Conservation (phyloP, 2,113 vertebrate genomes). For the Eidolon helvum region DNA sequence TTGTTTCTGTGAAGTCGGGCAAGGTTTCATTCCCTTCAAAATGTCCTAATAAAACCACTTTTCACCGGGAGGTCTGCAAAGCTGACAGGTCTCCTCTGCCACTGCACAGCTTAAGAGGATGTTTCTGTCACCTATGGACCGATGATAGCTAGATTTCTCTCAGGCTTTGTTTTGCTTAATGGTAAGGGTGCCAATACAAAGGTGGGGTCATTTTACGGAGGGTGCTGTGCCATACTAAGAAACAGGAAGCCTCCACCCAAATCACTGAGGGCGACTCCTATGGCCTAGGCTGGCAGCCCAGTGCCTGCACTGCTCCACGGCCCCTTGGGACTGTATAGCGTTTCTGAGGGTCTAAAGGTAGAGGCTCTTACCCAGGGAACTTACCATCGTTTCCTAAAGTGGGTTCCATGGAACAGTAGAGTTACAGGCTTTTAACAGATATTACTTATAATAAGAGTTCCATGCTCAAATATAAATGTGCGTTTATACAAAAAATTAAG, state of each 20-base stretch:
- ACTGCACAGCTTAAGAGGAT: too few relatives aligned
- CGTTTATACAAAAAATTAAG: neutral
- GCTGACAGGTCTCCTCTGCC: neutral
- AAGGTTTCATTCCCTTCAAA: neutral
- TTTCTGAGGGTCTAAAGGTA: neutral
- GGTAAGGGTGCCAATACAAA: neutral
- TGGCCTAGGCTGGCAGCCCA: too few relatives aligned
- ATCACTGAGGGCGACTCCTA: neutral
- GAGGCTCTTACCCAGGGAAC: neutral
- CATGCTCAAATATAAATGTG: neutral
- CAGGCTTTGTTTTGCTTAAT: neutral
- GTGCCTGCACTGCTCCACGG: fast-evolving
- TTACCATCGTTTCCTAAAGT: neutral
- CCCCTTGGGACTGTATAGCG: too few relatives aligned
- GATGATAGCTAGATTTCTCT: neutral
- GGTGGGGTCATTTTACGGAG: neutral
- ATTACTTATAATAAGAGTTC: neutral
- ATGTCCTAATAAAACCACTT: neutral
- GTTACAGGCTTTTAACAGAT: neutral
- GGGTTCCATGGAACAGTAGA: neutral
- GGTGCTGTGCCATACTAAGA: neutral
- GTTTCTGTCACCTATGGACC: neutral
- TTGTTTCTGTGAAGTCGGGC: neutral
- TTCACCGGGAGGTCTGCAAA: neutral
- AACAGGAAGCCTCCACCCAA: neutral